Conservation (phyloP, 2,113 vertebrate species). For the Delphinapterus leucas region DNA sequence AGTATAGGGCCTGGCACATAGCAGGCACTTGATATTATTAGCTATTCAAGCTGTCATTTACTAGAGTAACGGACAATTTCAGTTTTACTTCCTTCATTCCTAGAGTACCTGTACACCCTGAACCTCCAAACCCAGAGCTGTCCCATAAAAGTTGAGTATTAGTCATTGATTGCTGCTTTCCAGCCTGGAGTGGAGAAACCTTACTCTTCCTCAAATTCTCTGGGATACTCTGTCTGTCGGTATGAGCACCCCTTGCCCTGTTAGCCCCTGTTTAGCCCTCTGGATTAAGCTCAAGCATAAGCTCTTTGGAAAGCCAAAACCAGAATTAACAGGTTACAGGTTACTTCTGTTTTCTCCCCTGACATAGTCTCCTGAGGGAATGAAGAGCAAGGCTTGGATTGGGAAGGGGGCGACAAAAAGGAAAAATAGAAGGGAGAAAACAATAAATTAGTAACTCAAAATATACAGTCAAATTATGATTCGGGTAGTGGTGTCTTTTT, state of each 20-base stretch:
- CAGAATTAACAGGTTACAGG: not conserved
- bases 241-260: not conserved
- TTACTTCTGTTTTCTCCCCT: not conserved
- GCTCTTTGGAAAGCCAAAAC: not conserved
- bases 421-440: not conserved
- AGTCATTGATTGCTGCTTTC: not conserved
- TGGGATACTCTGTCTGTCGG: not conserved
- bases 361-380: not conserved
- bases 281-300: not conserved
- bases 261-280: not conserved
- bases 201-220: not conserved
- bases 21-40: not conserved
- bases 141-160: not conserved
- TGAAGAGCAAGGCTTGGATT: not conserved
- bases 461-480: not conserved
- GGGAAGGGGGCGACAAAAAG: not conserved
- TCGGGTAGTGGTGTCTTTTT: not conserved
- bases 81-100: not conserved
- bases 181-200: not conserved
- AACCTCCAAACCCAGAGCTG: not conserved
- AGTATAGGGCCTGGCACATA: not conserved
- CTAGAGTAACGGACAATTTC: not conserved
- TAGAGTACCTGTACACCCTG: not conserved
- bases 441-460: not conserved
- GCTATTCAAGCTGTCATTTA: not conserved